A percentile compares a stretch with the other conserved stretches of the same genome.
Evolutionary conservation across 2,113 vertebrate genomes (phyloP).

Genomic region (Lepisosteus osseus): DNA sequence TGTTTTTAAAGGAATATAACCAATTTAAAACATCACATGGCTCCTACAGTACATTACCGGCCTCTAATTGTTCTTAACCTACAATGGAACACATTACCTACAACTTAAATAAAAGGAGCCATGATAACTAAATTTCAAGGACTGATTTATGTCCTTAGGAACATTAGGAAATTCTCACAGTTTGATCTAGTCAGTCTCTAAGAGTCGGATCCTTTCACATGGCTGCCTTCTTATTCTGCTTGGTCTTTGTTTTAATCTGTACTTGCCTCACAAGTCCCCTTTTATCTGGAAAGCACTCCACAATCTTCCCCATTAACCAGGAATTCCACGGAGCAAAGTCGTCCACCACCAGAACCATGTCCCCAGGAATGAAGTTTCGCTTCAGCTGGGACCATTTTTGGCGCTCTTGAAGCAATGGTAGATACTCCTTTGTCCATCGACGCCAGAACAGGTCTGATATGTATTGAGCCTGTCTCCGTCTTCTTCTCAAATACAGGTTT

Average conservation of each 20-base stretch:
- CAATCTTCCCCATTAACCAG: conserved; percentile 15
- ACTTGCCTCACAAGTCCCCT: neutral
- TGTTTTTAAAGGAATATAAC: too few relatives aligned
- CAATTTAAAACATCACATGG: too few relatives aligned
- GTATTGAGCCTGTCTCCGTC: neutral
- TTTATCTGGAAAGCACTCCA: conserved; percentile 14
- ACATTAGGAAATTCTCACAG: neutral
- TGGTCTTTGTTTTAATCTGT: neutral
- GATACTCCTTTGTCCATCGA: conserved; percentile 7
- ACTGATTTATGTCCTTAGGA: neutral
- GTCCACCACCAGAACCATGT: conserved; percentile 17
- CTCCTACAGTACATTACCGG: neutral
- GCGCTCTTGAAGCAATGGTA: neutral
- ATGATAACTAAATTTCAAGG: neutral
- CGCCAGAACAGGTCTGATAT: neutral
- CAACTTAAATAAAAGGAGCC: neutral
- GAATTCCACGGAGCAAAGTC: conserved; percentile 3
- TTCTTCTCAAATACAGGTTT: neutral
- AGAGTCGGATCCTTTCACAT: neutral
- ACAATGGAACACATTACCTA: neutral
- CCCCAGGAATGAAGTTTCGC: conserved; percentile 11
- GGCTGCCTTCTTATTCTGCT: neutral
- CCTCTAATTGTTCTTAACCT: neutral
- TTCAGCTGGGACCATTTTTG: conserved; percentile 10
- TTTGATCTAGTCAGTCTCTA: too few relatives aligned